A percentile compares a stretch with the other conserved stretches of the same genome.
Evolutionary conservation across 2,113 vertebrate genomes (phyloP).

Genomic region (Scortum barcoo): DNA sequence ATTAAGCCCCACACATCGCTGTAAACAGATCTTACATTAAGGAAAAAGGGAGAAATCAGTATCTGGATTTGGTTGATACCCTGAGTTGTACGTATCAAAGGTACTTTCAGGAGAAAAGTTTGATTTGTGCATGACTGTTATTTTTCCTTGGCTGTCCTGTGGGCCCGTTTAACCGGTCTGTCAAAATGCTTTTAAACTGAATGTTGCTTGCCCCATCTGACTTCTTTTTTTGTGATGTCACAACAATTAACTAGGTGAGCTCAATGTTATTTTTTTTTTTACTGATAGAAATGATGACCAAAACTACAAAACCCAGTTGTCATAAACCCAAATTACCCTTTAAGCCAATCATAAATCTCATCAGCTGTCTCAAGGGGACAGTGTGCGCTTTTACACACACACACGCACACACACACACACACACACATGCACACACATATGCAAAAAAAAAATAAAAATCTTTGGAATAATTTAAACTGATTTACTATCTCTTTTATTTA

Average conservation of each 20-base stretch:
- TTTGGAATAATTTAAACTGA: slow-evolving; percentile 21
- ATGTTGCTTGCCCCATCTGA: background rate
- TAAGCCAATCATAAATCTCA: slow-evolving; percentile 30
- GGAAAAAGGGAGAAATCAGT: background rate
- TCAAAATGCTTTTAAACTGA: background rate
- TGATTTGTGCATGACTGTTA: background rate
- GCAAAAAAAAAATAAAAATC: slow-evolving; percentile 3
- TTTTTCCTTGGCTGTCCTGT: background rate
- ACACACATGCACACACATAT: slow-evolving; percentile 5
- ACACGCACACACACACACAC: slow-evolving; percentile 12
- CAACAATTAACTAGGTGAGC: slow-evolving; percentile 5
- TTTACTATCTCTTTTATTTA: slow-evolving; percentile 52
- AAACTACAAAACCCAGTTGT: slow-evolving; percentile 9
- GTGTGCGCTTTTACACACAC: too few relatives aligned
- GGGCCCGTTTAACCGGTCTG: background rate
- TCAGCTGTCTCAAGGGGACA: slow-evolving; percentile 24
- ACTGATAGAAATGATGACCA: slow-evolving; percentile 21
- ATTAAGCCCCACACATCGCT: background rate
- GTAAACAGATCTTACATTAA: background rate
- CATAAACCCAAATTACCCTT: slow-evolving; percentile 20
- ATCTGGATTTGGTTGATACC: background rate
- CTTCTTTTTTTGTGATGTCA: background rate
- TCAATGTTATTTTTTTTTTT: slow-evolving; percentile 1
- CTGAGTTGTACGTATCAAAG: background rate
- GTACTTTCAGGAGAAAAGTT: background rate